Conservation (phyloP, 2,797 vertebrate genomes). For the Molossus molossus region DNA sequence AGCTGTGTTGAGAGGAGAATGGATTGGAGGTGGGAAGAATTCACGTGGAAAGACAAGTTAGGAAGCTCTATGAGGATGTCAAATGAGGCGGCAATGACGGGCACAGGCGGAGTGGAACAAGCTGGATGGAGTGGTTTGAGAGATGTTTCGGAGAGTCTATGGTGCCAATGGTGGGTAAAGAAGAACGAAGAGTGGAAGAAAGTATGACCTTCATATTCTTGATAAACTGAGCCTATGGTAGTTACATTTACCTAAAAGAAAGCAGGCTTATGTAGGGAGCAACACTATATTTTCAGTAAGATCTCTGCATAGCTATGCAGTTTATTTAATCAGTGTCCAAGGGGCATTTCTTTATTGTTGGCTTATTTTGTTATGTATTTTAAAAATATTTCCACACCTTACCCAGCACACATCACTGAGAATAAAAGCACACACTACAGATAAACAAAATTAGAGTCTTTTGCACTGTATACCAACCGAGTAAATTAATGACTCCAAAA, state of each 20-base stretch:
- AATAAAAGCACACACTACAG: neutral
- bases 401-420: neutral
- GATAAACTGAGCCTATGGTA: neutral
- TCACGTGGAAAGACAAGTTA: neutral
- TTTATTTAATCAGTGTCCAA: neutral
- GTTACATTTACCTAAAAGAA: neutral
- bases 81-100: neutral
- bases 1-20: neutral
- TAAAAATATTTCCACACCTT: neutral
- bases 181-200: neutral
- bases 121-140: neutral
- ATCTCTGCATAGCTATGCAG: neutral
- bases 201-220: neutral
- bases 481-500: neutral
- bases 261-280: neutral
- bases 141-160: neutral
- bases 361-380: neutral
- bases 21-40: neutral
- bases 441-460: accelerated
- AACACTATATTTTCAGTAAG: neutral
- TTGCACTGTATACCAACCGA: neutral
- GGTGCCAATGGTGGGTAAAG: neutral
- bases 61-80: neutral
- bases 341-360: neutral
- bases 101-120: neutral